Evolutionary conservation across 2,888 invertebrate species (phyloP).

Genomic region (Troglohyphantes excavatus): DNA sequence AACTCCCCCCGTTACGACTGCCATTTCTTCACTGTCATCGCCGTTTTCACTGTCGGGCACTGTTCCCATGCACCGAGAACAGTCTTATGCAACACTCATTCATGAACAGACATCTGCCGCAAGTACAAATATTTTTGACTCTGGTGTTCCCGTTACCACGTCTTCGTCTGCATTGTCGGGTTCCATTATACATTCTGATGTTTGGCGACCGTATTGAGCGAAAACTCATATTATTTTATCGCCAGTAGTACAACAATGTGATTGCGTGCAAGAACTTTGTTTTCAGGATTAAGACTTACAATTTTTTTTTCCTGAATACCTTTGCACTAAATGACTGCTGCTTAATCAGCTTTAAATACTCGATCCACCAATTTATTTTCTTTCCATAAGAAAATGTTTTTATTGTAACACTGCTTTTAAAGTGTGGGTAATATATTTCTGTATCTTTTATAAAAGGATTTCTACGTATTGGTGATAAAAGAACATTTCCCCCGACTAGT

Average conservation of each 20-base stretch:
- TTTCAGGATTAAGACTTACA: background rate
- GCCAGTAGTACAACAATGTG: background rate
- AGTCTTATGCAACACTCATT: conserved; percentile 40
- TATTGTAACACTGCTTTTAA: too few species aligned
- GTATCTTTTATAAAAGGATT: background rate
- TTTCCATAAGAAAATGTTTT: too few species aligned
- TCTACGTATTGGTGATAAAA: background rate
- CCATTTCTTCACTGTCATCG: conserved; percentile 25
- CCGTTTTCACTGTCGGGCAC: conserved; percentile 45
- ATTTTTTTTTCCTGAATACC: too few species aligned
- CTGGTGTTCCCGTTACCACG: conserved; percentile 58
- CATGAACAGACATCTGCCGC: conserved; percentile 20
- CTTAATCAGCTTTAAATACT: background rate
- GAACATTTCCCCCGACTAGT: background rate
- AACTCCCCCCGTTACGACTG: conserved; percentile 47
- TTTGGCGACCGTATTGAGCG: conserved; percentile 63
- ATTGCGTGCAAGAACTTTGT: background rate
- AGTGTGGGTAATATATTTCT: too few species aligned
- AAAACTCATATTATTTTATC: background rate
- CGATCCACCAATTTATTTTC: too few species aligned
- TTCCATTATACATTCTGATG: conserved; percentile 59
- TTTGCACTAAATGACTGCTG: background rate
- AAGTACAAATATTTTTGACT: conserved; percentile 61
- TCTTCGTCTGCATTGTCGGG: conserved; percentile 18
- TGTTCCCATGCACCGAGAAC: conserved; percentile 19